A percentile compares a stretch with the other conserved stretches of the same genome.
phyloP scores from a whole-genome alignment of 1,140 invertebrate species.

The Pinna nobilis region DNA sequence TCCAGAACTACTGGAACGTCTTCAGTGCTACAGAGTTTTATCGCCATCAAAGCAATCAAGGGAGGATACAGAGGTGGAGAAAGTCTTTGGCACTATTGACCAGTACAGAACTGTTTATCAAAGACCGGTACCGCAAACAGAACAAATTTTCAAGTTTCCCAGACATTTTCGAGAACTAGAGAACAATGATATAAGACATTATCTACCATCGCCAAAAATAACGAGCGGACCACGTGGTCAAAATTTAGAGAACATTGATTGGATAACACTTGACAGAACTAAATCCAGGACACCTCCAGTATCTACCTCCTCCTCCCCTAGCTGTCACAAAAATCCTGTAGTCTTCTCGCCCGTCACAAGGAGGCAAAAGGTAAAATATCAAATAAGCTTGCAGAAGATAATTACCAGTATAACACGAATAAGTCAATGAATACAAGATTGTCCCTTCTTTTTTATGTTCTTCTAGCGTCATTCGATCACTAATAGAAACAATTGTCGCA shows the following conservation, averaged over 20 bases:
- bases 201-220: conserved; percentile 12
- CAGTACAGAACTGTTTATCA: no score
- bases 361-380: neutral
- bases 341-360: neutral
- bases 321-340: neutral
- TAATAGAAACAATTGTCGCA: no score
- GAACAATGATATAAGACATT: neutral
- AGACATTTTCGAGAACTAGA: neutral
- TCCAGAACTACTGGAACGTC: conserved; percentile 1
- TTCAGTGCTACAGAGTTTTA: neutral
- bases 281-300: conserved; percentile 18
- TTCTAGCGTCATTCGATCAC: no score
- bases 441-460: no score
- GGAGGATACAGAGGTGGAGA: conserved; percentile 11
- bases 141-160: conserved; percentile 7
- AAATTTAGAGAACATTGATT: conserved; percentile 22
- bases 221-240: conserved; percentile 1
- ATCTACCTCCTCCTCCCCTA: conserved; percentile 4
- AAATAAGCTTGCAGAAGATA: no score
- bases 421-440: no score
- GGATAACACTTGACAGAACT: conserved; percentile 22
- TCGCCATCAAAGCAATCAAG: neutral
- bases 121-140: conserved; percentile 1
- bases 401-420: no score
- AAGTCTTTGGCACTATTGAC: no score